phyloP scores from a whole-genome alignment of 37 sponge, comb jelly and placozoan species.

The Tethya wilhelma region DNA sequence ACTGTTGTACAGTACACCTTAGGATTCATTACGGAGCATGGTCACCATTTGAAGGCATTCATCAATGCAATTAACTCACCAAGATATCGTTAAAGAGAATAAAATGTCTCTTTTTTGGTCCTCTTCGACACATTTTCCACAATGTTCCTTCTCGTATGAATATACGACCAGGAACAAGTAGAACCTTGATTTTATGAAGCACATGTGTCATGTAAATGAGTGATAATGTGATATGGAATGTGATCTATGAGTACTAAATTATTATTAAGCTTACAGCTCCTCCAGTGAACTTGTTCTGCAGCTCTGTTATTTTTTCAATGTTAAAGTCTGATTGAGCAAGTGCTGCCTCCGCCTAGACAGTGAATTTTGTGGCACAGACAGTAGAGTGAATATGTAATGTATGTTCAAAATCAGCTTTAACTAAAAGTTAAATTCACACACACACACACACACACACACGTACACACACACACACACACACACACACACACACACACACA shows the following conservation, averaged over 20 bases:
- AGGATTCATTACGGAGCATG: neutral
- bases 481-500: too few species aligned
- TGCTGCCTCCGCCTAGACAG: slow-evolving; percentile 61
- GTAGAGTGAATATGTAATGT: too few species aligned
- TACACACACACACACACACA: too few species aligned
- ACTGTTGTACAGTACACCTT: slow-evolving; percentile 78
- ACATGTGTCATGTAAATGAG: neutral
- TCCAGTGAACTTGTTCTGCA: slow-evolving; percentile 79
- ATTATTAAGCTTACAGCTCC: slow-evolving; percentile 63
- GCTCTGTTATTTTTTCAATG: slow-evolving; percentile 74
- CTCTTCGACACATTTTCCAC: slow-evolving; percentile 82
- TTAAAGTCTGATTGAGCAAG: slow-evolving; percentile 85
- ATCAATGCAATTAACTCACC: too few species aligned
- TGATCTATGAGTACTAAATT: neutral
- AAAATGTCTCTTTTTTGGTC: slow-evolving; percentile 82
- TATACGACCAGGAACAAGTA: slow-evolving; percentile 72
- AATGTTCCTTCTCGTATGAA: slow-evolving; percentile 81
- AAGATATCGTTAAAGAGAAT: slow-evolving; percentile 86
- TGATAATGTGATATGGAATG: neutral
- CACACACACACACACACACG: too few species aligned
- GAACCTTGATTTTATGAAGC: slow-evolving; percentile 56
- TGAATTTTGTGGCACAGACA: too few species aligned
- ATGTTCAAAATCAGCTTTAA: too few species aligned
- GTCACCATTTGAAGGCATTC: too few species aligned
- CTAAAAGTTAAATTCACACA: too few species aligned